phyloP scores from a whole-genome alignment of 2,888 invertebrate genomes.

The Xylocampa areola region DNA sequence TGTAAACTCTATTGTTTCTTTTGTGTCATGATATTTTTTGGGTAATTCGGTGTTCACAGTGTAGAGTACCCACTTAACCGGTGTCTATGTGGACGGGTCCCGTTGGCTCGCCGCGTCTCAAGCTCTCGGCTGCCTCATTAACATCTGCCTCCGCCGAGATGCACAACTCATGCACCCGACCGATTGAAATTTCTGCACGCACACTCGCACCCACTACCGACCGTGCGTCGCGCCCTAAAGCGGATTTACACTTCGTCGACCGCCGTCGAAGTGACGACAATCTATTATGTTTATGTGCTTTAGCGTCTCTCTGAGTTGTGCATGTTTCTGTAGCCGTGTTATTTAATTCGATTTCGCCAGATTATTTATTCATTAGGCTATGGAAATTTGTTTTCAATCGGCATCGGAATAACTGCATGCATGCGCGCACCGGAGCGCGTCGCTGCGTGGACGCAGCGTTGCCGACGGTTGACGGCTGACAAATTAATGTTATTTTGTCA shows the following conservation, averaged over 20 bases:
- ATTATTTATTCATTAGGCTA: slow-evolving; percentile 78
- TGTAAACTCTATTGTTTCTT: slow-evolving; percentile 19
- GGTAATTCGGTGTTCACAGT: slow-evolving; percentile 28
- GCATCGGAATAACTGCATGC: slow-evolving; percentile 72
- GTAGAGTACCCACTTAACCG: slow-evolving; percentile 60
- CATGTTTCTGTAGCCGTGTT: slow-evolving; percentile 65
- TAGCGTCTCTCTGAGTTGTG: slow-evolving; percentile 54
- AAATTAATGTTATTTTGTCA: slow-evolving; percentile 85
- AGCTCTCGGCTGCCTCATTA: slow-evolving; percentile 72
- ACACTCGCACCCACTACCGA: slow-evolving; percentile 70
- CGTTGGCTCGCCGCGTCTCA: slow-evolving; percentile 57
- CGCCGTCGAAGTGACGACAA: slow-evolving; percentile 43
- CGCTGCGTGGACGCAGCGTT: slow-evolving; percentile 69
- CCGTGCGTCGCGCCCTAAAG: slow-evolving; percentile 71
- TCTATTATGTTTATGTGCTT: slow-evolving; percentile 49
- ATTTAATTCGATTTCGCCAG: slow-evolving; percentile 78
- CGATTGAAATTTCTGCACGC: slow-evolving; percentile 80
- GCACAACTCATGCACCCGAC: slow-evolving; percentile 68
- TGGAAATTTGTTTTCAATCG: slow-evolving; percentile 78
- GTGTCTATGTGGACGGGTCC: slow-evolving; percentile 59
- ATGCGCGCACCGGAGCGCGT: slow-evolving; percentile 73
- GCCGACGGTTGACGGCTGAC: slow-evolving; percentile 69
- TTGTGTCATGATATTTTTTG: slow-evolving; percentile 37
- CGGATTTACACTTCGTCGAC: slow-evolving; percentile 77
- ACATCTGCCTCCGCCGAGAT: slow-evolving; percentile 78